phyloP scores from a whole-genome alignment of 2,797 vertebrate genomes.

The Pelodytes ibericus region DNA sequence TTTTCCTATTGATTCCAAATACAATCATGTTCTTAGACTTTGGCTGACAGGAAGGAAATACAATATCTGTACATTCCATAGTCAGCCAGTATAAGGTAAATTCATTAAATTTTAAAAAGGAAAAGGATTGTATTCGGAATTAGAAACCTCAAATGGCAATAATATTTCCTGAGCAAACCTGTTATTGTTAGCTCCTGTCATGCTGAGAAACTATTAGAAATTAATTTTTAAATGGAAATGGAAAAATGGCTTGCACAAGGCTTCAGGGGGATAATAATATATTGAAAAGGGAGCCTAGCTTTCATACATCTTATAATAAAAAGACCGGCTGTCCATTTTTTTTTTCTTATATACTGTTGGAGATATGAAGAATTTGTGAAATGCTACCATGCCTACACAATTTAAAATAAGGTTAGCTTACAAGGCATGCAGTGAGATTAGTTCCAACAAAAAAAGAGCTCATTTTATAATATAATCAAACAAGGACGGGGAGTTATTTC shows the following conservation, averaged over 20 bases:
- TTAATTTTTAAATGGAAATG: constrained; percentile 64
- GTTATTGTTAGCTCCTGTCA: constrained; percentile 60
- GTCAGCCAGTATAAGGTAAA: constrained; percentile 63
- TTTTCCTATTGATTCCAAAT: constrained; percentile 64
- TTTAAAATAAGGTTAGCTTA: background rate
- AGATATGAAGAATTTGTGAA: constrained; percentile 43
- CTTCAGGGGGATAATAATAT: constrained; percentile 60
- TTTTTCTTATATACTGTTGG: constrained; percentile 52
- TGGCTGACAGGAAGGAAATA: constrained; percentile 63
- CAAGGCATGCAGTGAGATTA: background rate
- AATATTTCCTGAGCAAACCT: constrained; percentile 64
- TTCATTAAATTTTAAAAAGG: constrained; percentile 69
- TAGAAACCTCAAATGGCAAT: constrained; percentile 62
- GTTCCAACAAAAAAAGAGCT: background rate
- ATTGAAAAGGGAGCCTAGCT: constrained; percentile 57
- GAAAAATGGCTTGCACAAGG: constrained; percentile 52
- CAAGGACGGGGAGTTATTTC: background rate
- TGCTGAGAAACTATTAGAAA: constrained; percentile 60
- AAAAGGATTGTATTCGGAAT: constrained; percentile 63
- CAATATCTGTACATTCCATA: constrained; percentile 59
- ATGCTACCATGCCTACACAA: background rate
- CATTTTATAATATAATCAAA: constrained; percentile 6
- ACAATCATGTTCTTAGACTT: constrained; percentile 62
- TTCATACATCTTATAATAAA: constrained; percentile 58
- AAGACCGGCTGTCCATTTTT: constrained; percentile 52